Conservation (phyloP, 2,113 vertebrate genomes). For the Vulpes vulpes region DNA sequence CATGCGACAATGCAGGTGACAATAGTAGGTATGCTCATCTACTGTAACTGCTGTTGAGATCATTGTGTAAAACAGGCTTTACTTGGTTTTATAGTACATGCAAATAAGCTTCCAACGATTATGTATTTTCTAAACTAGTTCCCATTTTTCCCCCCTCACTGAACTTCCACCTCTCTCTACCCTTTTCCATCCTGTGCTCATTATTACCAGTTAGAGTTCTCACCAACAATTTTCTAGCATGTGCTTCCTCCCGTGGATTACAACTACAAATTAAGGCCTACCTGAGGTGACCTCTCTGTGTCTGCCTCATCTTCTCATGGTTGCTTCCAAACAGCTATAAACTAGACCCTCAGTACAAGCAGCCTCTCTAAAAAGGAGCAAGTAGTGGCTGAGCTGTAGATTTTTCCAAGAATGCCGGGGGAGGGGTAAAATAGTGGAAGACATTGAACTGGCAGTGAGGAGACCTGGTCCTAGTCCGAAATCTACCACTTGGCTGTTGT, state of each 20-base stretch:
- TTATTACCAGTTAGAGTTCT: slow-evolving; percentile 59
- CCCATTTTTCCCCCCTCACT: background rate
- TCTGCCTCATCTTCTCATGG: background rate
- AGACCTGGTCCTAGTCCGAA: background rate
- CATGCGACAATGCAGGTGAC: no score
- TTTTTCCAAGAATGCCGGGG: background rate
- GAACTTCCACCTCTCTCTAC: background rate
- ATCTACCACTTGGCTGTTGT: background rate
- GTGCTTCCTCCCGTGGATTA: background rate
- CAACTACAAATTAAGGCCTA: slow-evolving; percentile 6
- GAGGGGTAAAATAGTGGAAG: background rate
- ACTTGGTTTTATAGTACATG: no score
- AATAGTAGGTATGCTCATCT: background rate
- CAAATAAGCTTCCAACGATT: background rate
- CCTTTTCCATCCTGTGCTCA: background rate
- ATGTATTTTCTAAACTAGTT: background rate
- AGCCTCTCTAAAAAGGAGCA: background rate
- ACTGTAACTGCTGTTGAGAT: background rate
- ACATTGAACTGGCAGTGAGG: background rate
- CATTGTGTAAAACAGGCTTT: background rate
- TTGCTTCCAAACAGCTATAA: background rate
- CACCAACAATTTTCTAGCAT: slow-evolving; percentile 11
- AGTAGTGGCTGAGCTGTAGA: background rate
- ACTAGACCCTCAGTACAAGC: background rate
- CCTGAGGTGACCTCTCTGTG: background rate